Conservation (phyloP, 2,888 invertebrate species). For the Chalcosyrphus nemorum region DNA sequence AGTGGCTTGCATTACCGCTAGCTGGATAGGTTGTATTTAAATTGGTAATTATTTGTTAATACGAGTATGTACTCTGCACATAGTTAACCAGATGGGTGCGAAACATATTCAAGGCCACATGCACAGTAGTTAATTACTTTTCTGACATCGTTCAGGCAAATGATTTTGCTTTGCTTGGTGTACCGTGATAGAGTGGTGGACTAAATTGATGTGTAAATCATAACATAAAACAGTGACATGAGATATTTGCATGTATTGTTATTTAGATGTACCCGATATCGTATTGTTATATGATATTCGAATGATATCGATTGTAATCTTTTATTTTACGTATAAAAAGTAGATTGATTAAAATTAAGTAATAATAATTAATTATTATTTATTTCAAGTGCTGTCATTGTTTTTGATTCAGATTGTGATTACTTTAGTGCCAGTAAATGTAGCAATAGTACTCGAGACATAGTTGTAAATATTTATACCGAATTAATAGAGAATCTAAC, state of each 20-base stretch:
- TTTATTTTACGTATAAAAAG: no score
- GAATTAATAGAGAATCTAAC: no score
- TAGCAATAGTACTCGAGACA: no score
- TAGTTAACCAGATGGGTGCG: slow-evolving; percentile 1
- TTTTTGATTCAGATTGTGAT: no score
- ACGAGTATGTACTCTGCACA: not conserved
- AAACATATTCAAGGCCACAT: not conserved
- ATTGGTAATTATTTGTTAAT: not conserved
- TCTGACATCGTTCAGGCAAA: not conserved
- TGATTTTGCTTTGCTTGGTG: not conserved
- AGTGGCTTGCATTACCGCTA: not conserved
- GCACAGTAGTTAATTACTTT: slow-evolving; percentile 5
- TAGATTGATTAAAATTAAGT: no score
- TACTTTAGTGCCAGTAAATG: no score
- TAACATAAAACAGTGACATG: not conserved
- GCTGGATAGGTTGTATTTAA: not conserved
- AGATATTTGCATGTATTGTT: not conserved
- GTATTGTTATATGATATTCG: not conserved
- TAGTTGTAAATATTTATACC: no score
- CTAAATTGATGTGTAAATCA: not conserved
- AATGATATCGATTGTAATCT: not conserved
- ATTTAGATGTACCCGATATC: not conserved
- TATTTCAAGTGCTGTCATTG: no score
- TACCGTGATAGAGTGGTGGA: not conserved
- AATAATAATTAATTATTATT: no score